phyloP scores from a whole-genome alignment of 2,888 invertebrate species.

The Prionchulus punctatus region DNA sequence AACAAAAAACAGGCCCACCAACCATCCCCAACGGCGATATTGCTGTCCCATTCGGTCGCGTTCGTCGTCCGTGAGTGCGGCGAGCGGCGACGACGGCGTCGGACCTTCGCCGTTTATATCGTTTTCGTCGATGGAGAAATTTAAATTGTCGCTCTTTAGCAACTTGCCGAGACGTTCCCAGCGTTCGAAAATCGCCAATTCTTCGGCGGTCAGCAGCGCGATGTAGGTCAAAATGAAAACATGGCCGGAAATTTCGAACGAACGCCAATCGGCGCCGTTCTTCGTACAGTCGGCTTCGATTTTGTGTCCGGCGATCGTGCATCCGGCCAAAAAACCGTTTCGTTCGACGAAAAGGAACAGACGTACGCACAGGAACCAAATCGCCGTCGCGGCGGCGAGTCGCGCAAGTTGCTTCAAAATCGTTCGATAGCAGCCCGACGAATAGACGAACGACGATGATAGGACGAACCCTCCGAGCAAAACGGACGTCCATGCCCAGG shows the following conservation, averaged over 20 bases:
- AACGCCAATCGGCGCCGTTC: slow-evolving; percentile 64
- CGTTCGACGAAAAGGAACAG: slow-evolving; percentile 64
- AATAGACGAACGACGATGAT: too few relatives aligned
- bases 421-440: slow-evolving; percentile 54
- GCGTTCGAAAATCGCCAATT: slow-evolving; percentile 66
- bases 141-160: too few relatives aligned
- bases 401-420: slow-evolving; percentile 53
- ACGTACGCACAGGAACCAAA: slow-evolving; percentile 73
- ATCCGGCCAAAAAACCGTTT: slow-evolving; percentile 23
- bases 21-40: too few relatives aligned
- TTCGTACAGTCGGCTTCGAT: slow-evolving; percentile 44
- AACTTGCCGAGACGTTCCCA: too few relatives aligned
- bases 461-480: too few relatives aligned
- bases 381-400: slow-evolving; percentile 55
- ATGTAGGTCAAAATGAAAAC: slow-evolving; percentile 87
- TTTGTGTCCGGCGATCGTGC: slow-evolving; percentile 20
- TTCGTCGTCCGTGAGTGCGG: too few relatives aligned
- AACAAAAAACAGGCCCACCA: too few relatives aligned
- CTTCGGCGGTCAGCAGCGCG: slow-evolving; percentile 75
- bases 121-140: too few relatives aligned
- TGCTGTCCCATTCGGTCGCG: too few relatives aligned
- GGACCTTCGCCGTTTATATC: too few relatives aligned
- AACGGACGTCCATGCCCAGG: too few relatives aligned
- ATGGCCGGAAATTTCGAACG: slow-evolving; percentile 89
- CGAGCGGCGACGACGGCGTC: too few relatives aligned